Evolutionary conservation across 2,888 invertebrate species (phyloP).

Genomic region (Saturnia japonica): DNA sequence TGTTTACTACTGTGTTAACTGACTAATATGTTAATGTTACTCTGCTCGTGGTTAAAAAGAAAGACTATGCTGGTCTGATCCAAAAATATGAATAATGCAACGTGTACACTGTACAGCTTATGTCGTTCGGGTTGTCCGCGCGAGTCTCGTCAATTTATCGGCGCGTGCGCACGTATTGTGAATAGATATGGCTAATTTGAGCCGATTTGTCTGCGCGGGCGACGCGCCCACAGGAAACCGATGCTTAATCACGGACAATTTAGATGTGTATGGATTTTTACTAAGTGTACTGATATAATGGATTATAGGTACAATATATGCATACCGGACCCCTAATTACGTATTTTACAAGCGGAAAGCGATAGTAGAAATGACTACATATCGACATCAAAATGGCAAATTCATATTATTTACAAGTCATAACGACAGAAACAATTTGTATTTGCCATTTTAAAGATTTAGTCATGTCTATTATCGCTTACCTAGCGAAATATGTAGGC

Average conservation of each 20-base stretch:
- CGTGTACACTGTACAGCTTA: slow-evolving; percentile 5
- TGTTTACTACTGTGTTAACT: too few relatives aligned
- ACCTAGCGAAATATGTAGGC: too few relatives aligned
- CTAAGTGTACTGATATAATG: not conserved
- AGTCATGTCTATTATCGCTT: too few relatives aligned
- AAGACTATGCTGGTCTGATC: not conserved
- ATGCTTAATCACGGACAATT: slow-evolving; percentile 16
- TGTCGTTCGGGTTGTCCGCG: slow-evolving; percentile 7
- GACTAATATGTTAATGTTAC: too few relatives aligned
- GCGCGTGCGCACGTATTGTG: slow-evolving; percentile 21
- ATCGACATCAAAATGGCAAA: too few relatives aligned
- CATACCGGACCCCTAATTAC: too few relatives aligned
- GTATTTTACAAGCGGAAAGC: too few relatives aligned
- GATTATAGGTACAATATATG: not conserved
- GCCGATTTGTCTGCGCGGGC: slow-evolving; percentile 15
- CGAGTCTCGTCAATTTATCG: slow-evolving; percentile 20
- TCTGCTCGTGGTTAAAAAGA: not conserved
- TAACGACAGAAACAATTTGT: too few relatives aligned
- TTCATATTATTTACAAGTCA: too few relatives aligned
- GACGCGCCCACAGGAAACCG: not conserved
- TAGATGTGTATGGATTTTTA: slow-evolving; percentile 10
- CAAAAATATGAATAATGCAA: slow-evolving; percentile 18
- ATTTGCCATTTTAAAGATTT: too few relatives aligned
- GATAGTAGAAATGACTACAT: too few relatives aligned
- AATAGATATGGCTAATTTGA: slow-evolving; percentile 40